Base-by-base conservation (phyloP, 2,888 invertebrate genomes). In the Chrysolina haemoptera region DNA sequence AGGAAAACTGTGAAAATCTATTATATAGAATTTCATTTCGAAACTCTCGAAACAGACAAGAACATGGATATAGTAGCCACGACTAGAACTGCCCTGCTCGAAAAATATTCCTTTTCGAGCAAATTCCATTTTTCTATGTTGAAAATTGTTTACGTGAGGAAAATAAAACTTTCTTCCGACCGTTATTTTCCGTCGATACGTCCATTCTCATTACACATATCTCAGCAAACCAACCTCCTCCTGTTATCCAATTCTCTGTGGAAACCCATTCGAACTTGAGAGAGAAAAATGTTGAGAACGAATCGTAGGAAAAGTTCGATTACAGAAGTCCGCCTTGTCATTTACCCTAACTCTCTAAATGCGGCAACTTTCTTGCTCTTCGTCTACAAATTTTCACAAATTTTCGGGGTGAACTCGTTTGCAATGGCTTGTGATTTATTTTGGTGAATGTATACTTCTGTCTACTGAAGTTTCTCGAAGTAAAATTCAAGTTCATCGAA, bases 351-450 rank as follows among this genome's bases (percentile, higher is more conserved):
- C 68, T 71, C 22, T 40, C 55, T 16, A 71, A 72, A 63, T 72
- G 55, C 46, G 20, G 53, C 14, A 68, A 27, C 65, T 62, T 48
- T 66, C 70, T 66, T 69, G 69, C 73, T 53, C 53, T 20, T 4
- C 53, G 53, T 53, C 53, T 18, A 22, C 53, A 75, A 77, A 77
- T 77, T 77, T 77, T 77, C 75, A 68, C 77, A 77, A 77, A 77
- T 77, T 77, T 77, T 70, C 68, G 73, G 64, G 73, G 73, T 73
- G 65, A 68, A 67, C 73, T 72, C 73, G 70, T 68, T 62, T 59
- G 40, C 41, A 71, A 62, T 68, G 64, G 68, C 63, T 70, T 40
- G 75, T 77, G 77, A 77, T 77, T 77, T 77, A 77, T 77, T 62
- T 73, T 41, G 41, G 59, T 64, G 69, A 69, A 69, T 16, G 27